Base-by-base conservation (phyloP, 2,888 invertebrate species). In the Drosophila maculinotata region DNA sequence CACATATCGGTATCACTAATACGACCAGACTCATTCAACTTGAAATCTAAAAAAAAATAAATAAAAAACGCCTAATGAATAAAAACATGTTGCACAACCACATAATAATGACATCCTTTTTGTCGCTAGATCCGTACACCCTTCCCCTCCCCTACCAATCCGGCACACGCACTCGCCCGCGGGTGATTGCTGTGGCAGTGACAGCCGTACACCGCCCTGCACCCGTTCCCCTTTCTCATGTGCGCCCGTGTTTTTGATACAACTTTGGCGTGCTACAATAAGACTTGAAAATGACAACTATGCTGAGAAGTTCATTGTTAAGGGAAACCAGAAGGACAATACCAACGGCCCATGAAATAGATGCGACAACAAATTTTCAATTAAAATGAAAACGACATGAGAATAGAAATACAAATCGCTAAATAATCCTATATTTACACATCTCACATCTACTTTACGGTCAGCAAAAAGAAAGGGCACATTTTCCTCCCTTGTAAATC, bases 51-150 rank as follows among this genome's bases (percentile, higher is more conserved):
- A 58, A 58, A 47, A 67, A 62, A 58, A 30, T n/a, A 41, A 51
- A 52, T 35, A 51, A 30, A 44, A 45, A 54, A 30, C 23, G 30
- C 57, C 53, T 67, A 85, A 79, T 85, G 73, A 69, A 79, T 79
- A 79, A 79, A 87, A 85, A 78, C 82, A 81, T 85, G 86, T 82
- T 85, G 76, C 83, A 71, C 86, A 69, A 87, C 82, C 88, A 73
- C 86, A 85, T 85, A 82, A 82, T 83, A 87, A 83, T 87, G 88
- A 87, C 88, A 83, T 87, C 69, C 62, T 76, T 87, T 82, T 78
- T 72, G 72, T 73, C 58, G 85, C 60, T 62, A 63, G 59, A 63
- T 60, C 60, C 41, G 58, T 74, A 36, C 31, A 35, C 60, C 36
- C 57, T 44, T 17, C 33, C n/a, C 14, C 49, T n/a, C 35, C 9